Evolutionary conservation across 2,113 vertebrate species (phyloP).

Genomic region (Corythornis cristatus): DNA sequence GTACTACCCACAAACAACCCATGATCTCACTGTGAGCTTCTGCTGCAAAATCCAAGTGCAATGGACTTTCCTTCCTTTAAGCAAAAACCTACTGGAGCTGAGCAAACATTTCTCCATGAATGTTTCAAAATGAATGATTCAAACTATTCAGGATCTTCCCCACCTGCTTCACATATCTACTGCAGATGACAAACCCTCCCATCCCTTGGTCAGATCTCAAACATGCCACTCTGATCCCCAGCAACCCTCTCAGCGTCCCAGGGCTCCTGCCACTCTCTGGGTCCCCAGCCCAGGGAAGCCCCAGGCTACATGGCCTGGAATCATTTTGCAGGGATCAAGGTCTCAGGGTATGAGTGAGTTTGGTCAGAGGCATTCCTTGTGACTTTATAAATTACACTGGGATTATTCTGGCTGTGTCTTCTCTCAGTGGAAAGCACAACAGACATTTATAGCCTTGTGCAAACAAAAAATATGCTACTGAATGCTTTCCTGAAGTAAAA

Average conservation of each 20-base stretch:
- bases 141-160: not conserved
- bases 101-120: not conserved
- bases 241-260: accelerated
- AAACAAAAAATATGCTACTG: not conserved
- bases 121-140: not conserved
- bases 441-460: not conserved
- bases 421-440: not conserved
- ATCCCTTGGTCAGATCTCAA: not conserved
- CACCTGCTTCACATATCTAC: not conserved
- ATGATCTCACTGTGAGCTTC: not conserved
- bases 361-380: not conserved
- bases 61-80: not conserved
- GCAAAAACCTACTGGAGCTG: not conserved
- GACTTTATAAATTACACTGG: not conserved
- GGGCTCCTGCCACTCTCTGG: not conserved
- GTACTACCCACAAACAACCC: not conserved
- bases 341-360: not conserved
- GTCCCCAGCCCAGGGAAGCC: accelerated
- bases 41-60: not conserved
- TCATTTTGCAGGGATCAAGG: not conserved
- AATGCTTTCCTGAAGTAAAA: not conserved
- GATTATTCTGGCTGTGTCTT: not conserved
- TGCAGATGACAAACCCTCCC: not conserved
- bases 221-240: not conserved
- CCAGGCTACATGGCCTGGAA: not conserved